phyloP scores from a whole-genome alignment of 2,797 vertebrate species.

The Myripristis jacobus region DNA sequence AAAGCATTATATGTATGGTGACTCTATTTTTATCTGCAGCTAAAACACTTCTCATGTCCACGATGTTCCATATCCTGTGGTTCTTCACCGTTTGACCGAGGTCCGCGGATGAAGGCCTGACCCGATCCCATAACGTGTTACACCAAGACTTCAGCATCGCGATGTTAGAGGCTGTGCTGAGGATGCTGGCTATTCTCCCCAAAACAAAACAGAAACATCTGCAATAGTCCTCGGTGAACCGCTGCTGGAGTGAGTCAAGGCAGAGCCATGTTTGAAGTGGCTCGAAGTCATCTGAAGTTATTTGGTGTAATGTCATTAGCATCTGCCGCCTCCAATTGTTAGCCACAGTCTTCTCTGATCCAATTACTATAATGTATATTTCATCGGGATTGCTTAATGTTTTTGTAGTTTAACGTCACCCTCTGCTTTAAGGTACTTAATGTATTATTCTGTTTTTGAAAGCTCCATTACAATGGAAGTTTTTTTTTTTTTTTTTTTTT shows the following conservation, averaged over 20 bases:
- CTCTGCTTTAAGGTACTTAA: constrained; percentile 76
- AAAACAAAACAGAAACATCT: constrained; percentile 22
- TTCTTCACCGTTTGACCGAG: constrained; percentile 31
- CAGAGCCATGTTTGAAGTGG: constrained; percentile 46
- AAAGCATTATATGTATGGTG: constrained; percentile 57
- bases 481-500: constrained; percentile 41
- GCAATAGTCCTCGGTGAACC: constrained; percentile 1
- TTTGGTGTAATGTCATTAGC: constrained; percentile 56
- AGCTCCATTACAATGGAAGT: constrained; percentile 69
- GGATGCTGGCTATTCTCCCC: background rate
- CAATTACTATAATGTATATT: constrained; percentile 82
- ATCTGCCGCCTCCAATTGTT: constrained; percentile 52
- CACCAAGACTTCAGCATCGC: background rate
- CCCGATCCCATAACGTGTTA: background rate
- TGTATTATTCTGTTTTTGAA: constrained; percentile 84
- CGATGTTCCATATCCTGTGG: constrained; percentile 32
- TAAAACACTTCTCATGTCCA: constrained; percentile 45
- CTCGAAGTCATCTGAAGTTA: constrained; percentile 39
- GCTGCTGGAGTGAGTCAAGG: constrained; percentile 21
- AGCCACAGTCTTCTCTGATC: constrained; percentile 63
- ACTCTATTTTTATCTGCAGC: constrained; percentile 72
- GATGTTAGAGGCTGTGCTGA: background rate
- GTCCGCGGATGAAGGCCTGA: constrained; percentile 13
- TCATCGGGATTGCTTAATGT: constrained; percentile 77
- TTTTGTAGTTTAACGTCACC: constrained; percentile 72